Percentiles rank a stretch among this genome's conserved stretches.
phyloP scores from a whole-genome alignment of 2,888 invertebrate genomes.

The Apamea epomidion region DNA sequence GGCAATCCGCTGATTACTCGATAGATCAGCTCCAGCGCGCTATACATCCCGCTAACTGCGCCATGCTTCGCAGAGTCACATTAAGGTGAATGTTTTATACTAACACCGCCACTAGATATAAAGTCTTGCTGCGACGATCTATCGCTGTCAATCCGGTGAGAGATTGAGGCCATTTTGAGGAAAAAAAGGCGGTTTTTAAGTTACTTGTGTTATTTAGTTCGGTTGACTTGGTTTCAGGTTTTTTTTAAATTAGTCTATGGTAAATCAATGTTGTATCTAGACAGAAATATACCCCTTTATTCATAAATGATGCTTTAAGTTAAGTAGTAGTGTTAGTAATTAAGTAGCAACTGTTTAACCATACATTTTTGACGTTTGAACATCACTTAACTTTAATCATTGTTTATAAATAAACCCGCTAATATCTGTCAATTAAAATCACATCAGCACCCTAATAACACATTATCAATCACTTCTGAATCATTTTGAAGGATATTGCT shows the following conservation, averaged over 20 bases:
- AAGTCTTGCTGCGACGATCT: slow-evolving; percentile 62
- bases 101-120: slow-evolving; percentile 68
- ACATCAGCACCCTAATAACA: neutral
- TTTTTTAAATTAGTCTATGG: neutral
- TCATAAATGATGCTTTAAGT: no score
- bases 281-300: neutral
- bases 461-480: no score
- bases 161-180: slow-evolving; percentile 55
- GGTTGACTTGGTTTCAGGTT: neutral
- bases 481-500: no score
- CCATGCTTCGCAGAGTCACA: slow-evolving; percentile 78
- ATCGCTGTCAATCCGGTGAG: slow-evolving; percentile 66
- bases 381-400: neutral
- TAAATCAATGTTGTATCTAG: neutral
- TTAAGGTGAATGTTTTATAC: slow-evolving; percentile 86
- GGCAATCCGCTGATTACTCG: slow-evolving; percentile 83
- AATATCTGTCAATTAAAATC: neutral
- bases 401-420: neutral
- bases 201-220: slow-evolving; percentile 16
- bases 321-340: no score
- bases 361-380: neutral
- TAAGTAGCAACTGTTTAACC: no score
- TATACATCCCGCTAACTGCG: slow-evolving; percentile 83
- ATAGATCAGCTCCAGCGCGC: slow-evolving; percentile 82
- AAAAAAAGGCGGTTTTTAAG: slow-evolving; percentile 26